Evolutionary conservation across 2,888 invertebrate genomes (phyloP), one percentile per base, ranked within the genome.

Genomic region (Lepidocyrtinus sp.): DNA sequence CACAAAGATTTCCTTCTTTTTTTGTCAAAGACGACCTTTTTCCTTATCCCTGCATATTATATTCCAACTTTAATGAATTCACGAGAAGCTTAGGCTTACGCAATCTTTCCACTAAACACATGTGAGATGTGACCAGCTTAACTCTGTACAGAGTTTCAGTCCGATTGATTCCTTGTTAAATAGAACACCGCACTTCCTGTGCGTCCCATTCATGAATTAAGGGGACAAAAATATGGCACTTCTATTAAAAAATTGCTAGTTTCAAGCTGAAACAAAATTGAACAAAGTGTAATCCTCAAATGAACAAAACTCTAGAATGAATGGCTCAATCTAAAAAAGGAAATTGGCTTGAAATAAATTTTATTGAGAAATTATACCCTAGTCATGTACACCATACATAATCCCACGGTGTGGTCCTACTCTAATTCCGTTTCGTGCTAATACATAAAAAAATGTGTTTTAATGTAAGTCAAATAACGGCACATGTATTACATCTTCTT

Each of bases 121-220:
- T 79, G 74, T 64, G 69, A 3, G 55, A 55, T n/a, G n/a, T n/a
- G 55, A n/a, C 2, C 55, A n/a, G n/a, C n/a, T 55, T 5, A 55
- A n/a, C 7, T 36, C 5, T 36, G 12, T 36, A 36, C n/a, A n/a
- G n/a, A n/a, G n/a, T n/a, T n/a, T 59, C 27, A 25, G 27, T 25
- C 15, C 45, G 26, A 69, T 69, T 79, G 73, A 78, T 73, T 67
- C 22, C 73, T 68, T 69, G 65, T 74, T 78, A 68, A 78, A 73
- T 65, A 55, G 64, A 64, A 79, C 79, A 74, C 74, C 74, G 73
- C 68, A 79, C 79, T 79, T 79, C 79, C 79, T 79, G 79, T 63
- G 55, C 55, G 5, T 15, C 55, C 17, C 9, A 12, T 5, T 36
- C 36, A 9, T 36, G 36, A 36, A 36, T 36, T 9, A 36, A 36